Percentiles rank a stretch among this genome's conserved stretches.
Evolutionary conservation across 2,888 invertebrate species (phyloP).

Genomic region (Pyralis farinalis): DNA sequence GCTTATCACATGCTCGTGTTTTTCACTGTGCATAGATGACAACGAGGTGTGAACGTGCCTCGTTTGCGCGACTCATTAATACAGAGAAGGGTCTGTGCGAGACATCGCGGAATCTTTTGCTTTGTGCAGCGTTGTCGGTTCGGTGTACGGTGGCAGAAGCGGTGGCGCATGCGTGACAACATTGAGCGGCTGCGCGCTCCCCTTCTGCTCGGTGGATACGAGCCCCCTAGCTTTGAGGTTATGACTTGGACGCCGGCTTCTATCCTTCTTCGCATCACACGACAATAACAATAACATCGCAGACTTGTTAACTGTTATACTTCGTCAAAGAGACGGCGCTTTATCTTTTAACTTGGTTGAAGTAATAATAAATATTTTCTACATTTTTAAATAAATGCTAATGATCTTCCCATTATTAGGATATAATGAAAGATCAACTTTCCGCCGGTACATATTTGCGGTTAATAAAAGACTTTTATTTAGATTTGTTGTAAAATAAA

Average conservation of each 20-base stretch:
- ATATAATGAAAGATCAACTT: too few relatives aligned
- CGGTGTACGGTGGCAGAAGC: constrained; percentile 23
- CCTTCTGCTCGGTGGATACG: constrained; percentile 41
- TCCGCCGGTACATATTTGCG: too few relatives aligned
- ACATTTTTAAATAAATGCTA: too few relatives aligned
- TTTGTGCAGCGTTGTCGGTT: constrained; percentile 61
- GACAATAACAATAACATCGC: constrained; percentile 65
- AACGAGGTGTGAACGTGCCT: constrained; percentile 31
- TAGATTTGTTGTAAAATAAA: too few relatives aligned
- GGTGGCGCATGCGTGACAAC: constrained; percentile 67
- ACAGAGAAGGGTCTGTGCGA: constrained; percentile 44
- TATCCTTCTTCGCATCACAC: constrained; percentile 42
- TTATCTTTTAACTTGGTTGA: background rate
- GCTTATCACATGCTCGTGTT: constrained; percentile 62
- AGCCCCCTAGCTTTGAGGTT: constrained; percentile 68
- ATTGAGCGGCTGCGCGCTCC: constrained; percentile 73
- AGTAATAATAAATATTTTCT: background rate
- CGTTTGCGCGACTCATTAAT: constrained; percentile 42
- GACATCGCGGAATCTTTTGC: constrained; percentile 54
- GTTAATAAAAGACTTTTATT: too few relatives aligned
- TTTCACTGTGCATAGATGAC: constrained; percentile 33
- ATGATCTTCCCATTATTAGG: too few relatives aligned
- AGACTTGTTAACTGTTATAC: constrained; percentile 34
- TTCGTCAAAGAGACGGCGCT: constrained; percentile 3
- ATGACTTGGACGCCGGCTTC: constrained; percentile 64